Conservation (phyloP, 2,113 vertebrate genomes). For the Pelodiscus sinensis region DNA sequence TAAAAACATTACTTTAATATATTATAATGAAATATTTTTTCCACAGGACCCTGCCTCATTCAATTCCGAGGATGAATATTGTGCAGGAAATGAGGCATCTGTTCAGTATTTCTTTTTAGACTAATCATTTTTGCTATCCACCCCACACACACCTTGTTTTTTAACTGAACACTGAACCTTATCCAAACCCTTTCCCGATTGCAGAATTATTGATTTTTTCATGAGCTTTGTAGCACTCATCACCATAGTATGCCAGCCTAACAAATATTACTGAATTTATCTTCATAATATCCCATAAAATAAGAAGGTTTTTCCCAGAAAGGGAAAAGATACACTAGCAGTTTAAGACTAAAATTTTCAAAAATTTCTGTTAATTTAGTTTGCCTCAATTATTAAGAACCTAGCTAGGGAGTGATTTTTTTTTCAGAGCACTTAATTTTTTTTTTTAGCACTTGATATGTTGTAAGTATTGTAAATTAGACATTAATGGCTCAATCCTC, state of each 20-base stretch:
- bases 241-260: not conserved
- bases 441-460: not conserved
- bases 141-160: not conserved
- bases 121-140: not conserved
- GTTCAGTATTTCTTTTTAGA: not conserved
- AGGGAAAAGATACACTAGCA: slow-evolving; percentile 23
- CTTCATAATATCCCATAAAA: not conserved
- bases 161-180: rapidly evolving
- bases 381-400: not conserved
- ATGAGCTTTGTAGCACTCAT: not conserved
- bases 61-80: not conserved
- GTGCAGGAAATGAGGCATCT: not conserved
- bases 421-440: not conserved
- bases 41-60: not conserved
- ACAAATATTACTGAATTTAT: slow-evolving; percentile 9
- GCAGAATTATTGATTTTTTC: not conserved
- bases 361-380: not conserved
- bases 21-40: not conserved
- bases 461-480: not conserved
- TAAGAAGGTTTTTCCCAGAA: not conserved
- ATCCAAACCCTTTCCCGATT: not conserved
- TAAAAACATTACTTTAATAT: not conserved
- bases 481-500: not conserved
- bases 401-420: not conserved
- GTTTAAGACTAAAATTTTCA: slow-evolving; percentile 18